Evolutionary conservation across 1,140 invertebrate genomes (phyloP).

Genomic region (Diorhabda carinulata): DNA sequence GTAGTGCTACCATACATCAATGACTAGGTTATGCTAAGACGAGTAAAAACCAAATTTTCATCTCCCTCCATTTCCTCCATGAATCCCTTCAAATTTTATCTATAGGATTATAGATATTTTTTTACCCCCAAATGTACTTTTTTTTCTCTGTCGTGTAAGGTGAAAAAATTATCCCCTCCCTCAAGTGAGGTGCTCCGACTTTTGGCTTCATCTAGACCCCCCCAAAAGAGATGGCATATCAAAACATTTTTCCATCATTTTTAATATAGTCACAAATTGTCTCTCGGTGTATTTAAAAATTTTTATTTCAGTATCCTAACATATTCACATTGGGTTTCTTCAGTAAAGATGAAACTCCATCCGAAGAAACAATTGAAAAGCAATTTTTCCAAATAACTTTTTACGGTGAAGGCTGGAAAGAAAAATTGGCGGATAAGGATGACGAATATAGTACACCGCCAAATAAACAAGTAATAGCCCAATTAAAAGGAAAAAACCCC

Average conservation of each 20-base stretch:
- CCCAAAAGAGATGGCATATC: too few relatives aligned
- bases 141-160: too few relatives aligned
- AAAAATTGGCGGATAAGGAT: constrained; percentile 55
- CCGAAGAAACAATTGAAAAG: constrained; percentile 59
- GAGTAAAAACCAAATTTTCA: too few relatives aligned
- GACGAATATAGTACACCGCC: constrained; percentile 47
- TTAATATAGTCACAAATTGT: background rate
- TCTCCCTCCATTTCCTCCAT: too few relatives aligned
- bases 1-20: too few relatives aligned
- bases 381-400: constrained; percentile 65
- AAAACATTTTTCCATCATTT: background rate
- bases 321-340: constrained; percentile 70
- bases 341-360: constrained; percentile 61
- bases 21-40: too few relatives aligned
- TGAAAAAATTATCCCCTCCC: too few relatives aligned
- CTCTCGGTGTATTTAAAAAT: constrained; percentile 13
- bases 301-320: constrained; percentile 50
- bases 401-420: constrained; percentile 73
- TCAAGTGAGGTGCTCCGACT: too few relatives aligned
- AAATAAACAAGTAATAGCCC: constrained; percentile 64
- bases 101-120: too few relatives aligned
- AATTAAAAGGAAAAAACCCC: constrained; percentile 62
- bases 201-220: too few relatives aligned
- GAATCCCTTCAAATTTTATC: too few relatives aligned
- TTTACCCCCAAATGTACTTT: too few relatives aligned